A percentile compares a stretch with the other conserved stretches of the same genome.
Evolutionary conservation across 2,113 vertebrate species (phyloP).

Genomic region (Orycteropus afer): DNA sequence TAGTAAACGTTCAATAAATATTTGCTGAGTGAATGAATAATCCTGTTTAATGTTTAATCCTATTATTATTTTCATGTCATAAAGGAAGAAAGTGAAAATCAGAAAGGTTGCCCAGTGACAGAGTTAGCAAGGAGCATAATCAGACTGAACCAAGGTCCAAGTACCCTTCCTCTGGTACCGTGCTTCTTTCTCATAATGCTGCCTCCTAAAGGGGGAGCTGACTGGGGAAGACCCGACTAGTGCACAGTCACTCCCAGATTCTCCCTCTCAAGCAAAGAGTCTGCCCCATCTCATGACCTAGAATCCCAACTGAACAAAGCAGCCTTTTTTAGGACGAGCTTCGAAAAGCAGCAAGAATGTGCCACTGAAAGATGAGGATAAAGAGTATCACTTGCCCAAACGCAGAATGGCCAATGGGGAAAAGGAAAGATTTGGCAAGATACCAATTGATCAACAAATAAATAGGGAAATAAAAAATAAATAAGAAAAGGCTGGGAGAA

Average conservation of each 20-base stretch:
- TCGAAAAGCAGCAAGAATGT: not conserved
- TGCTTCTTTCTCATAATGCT: not conserved
- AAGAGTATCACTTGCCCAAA: not conserved
- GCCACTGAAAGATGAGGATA: not conserved
- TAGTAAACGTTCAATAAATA: not conserved
- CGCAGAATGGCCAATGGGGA: not conserved
- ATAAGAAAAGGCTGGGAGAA: not conserved
- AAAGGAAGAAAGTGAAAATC: not conserved
- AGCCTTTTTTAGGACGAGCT: not conserved
- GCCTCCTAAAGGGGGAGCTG: not conserved
- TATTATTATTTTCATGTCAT: not conserved
- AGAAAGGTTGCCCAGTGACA: not conserved
- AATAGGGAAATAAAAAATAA: not conserved
- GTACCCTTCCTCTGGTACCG: not conserved
- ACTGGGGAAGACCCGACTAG: not conserved
- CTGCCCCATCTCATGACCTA: not conserved
- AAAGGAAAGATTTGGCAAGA: not conserved
- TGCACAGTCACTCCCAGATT: not conserved
- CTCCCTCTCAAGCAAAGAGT: not conserved
- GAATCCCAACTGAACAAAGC: not conserved
- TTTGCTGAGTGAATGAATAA: not conserved
- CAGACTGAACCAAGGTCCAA: not conserved
- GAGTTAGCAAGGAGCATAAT: not conserved
- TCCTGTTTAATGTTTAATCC: not conserved
- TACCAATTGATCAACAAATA: not conserved